phyloP scores from a whole-genome alignment of 2,113 vertebrate species.

The Strix uralensis region DNA sequence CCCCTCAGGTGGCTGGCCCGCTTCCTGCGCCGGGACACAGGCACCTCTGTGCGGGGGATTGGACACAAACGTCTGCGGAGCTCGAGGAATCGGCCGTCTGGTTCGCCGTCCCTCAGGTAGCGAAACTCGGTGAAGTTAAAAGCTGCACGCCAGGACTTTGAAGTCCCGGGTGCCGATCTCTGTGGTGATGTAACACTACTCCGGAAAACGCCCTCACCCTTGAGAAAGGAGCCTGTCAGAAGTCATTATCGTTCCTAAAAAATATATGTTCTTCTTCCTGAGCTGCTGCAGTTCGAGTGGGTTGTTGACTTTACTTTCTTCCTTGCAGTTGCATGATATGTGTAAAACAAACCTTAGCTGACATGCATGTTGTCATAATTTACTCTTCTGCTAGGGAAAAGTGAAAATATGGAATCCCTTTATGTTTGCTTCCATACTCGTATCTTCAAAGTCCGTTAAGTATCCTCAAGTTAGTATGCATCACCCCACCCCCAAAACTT shows the following conservation, averaged over 20 bases:
- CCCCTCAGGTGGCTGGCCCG: not conserved
- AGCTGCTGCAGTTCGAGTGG: not conserved
- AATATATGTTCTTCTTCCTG: not conserved
- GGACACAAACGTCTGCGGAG: rapidly evolving
- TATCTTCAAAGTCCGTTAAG: rapidly evolving
- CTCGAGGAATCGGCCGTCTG: not conserved
- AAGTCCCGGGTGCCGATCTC: rapidly evolving
- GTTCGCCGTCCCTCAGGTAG: not conserved
- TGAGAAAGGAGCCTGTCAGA: not conserved
- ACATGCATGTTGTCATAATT: rapidly evolving
- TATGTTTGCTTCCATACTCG: rapidly evolving
- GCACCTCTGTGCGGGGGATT: rapidly evolving
- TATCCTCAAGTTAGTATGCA: not conserved
- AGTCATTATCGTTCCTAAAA: not conserved
- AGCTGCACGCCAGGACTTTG: too few species aligned
- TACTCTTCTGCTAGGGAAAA: not conserved
- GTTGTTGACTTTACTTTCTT: not conserved
- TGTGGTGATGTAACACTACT: rapidly evolving
- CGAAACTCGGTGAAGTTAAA: too few species aligned
- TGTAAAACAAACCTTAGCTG: not conserved
- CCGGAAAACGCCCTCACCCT: not conserved
- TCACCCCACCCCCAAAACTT: rapidly evolving
- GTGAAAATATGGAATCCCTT: not conserved
- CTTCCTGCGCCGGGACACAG: rapidly evolving
- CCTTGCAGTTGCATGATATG: not conserved